A percentile compares a stretch with the other conserved stretches of the same genome.
These are phyloP conservation scores for Achatina immaculata DNA, from an alignment of 1,140 invertebrate genomes.

Conservation along the genomic window DNA sequence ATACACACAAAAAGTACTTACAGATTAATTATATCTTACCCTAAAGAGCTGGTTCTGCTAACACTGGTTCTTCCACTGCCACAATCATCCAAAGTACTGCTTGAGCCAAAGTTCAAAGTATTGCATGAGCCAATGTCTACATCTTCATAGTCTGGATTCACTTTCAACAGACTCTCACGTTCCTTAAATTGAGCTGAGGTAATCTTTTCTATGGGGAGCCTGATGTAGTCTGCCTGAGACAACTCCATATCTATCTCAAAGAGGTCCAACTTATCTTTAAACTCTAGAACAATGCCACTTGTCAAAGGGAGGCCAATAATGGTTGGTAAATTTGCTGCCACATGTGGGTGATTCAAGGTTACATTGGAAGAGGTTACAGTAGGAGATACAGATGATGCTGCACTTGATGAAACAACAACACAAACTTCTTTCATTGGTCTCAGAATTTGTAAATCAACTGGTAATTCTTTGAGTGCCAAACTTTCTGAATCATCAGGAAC, in stretches of 20 bases:
- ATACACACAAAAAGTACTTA: too few relatives aligned
- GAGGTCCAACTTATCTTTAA: neutral
- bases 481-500: constrained; percentile 10
- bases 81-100: neutral
- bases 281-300: constrained; percentile 1
- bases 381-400: too few relatives aligned
- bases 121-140: constrained; percentile 1
- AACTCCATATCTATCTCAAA: neutral
- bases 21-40: constrained; percentile 9
- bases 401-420: neutral
- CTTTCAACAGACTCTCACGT: constrained; percentile 23
- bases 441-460: constrained; percentile 24
- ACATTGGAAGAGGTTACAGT: neutral
- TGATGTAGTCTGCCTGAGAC: constrained; percentile 4
- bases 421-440: constrained; percentile 6
- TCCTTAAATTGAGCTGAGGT: constrained; percentile 29
- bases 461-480: constrained; percentile 3
- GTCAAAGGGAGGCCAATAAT: constrained; percentile 23
- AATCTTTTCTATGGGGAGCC: constrained; percentile 37
- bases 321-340: neutral
- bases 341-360: neutral
- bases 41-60: neutral
- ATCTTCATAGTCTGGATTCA: constrained; percentile 43
- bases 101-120: neutral
- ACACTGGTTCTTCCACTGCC: neutral